phyloP scores from a whole-genome alignment of 2,888 invertebrate genomes.

The Tachina fera region DNA sequence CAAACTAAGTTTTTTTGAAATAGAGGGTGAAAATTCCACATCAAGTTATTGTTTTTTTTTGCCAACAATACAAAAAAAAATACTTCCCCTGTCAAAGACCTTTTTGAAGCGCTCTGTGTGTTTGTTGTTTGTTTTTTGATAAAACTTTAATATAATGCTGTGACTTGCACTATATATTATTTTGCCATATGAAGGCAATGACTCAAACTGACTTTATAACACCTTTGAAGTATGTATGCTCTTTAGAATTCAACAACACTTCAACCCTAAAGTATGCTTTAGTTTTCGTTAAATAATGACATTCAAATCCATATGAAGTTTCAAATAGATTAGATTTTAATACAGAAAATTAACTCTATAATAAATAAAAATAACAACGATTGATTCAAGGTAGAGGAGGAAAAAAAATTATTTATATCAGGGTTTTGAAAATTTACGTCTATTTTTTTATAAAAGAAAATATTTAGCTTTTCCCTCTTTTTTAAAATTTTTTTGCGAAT shows the following conservation, averaged over 20 bases:
- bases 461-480: too few species aligned
- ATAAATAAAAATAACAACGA: background rate
- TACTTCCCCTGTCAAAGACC: conserved; percentile 28
- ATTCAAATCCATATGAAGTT: background rate
- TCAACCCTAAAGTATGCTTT: conserved; percentile 42
- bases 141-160: conserved; percentile 35
- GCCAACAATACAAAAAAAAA: conserved; percentile 16
- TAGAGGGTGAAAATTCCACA: conserved; percentile 52
- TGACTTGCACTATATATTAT: conserved; percentile 32
- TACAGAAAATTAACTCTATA: background rate
- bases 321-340: conserved; percentile 38
- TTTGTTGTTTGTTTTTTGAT: conserved; percentile 20
- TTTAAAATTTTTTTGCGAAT: too few species aligned
- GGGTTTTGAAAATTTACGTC: too few species aligned
- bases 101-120: conserved; percentile 13
- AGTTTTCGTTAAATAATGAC: conserved; percentile 13
- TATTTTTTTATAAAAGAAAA: too few species aligned
- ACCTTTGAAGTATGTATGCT: conserved; percentile 60
- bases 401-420: background rate
- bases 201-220: conserved; percentile 68
- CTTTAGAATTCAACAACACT: background rate
- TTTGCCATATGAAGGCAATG: conserved; percentile 57
- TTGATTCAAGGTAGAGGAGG: background rate
- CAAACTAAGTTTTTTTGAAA: conserved; percentile 21
- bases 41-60: conserved; percentile 23